Base-by-base conservation (phyloP, 2,888 invertebrate species). In the Phymatocera aterrima region DNA sequence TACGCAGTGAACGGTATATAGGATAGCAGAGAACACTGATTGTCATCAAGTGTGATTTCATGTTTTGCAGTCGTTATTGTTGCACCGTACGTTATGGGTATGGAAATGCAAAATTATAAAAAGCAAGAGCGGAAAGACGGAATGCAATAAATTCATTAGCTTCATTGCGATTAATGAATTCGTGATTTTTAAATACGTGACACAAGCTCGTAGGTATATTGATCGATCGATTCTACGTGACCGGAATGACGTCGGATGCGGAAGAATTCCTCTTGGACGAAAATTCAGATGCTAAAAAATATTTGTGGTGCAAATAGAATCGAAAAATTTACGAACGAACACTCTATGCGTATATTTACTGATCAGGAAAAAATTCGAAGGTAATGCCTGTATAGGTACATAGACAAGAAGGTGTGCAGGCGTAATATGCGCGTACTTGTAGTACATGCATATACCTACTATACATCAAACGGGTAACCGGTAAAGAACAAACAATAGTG, bases 401-500 rank as follows among this genome's bases (percentile, higher is more conserved):
- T 51, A 51, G 18, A n/a, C 5, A 57, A 24, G 60, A 24, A 60
- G 60, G 60, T 28, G 60, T 5, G 10, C 28, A 28, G 24, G n/a
- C n/a, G n/a, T n/a, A n/a, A 24, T 21, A 57, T 21, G 57, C 15
- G 24, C 4, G 28, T 8, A 21, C 8, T 12, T 61, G n/a, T 61
- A 61, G n/a, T n/a, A n/a, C n/a, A n/a, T n/a, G n/a, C n/a, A n/a
- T n/a, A n/a, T n/a, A n/a, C n/a, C n/a, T n/a, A n/a, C n/a, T n/a
- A n/a, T n/a, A 34, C 68, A 24, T 43, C 51, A 72, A 72, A 75
- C 57, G 15, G 37, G 37, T 75, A 75, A 28, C 72, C 57, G 57
- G 57, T 24, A 75, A 57, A 75, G 60, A 57, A 57, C 57, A 75
- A 75, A 75, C 75, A 75, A 75, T 75, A 31, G 75, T 34, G 28